These are phyloP conservation scores for Scopus umbretta DNA, from an alignment of 2,113 vertebrate species.

Conservation along the genomic window DNA sequence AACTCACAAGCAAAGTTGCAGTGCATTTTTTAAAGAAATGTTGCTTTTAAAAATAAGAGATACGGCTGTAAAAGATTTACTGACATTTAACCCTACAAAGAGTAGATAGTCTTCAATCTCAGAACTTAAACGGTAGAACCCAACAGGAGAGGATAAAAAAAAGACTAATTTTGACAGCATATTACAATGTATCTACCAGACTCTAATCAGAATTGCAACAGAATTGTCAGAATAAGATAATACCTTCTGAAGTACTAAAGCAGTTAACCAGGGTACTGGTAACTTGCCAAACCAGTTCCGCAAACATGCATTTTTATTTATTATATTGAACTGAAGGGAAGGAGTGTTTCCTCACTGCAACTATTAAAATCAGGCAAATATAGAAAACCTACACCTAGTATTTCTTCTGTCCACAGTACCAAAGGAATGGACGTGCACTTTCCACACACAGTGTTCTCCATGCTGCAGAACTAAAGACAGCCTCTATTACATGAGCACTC, in stretches of 20 bases:
- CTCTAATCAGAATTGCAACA: not conserved
- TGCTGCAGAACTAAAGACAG: rapidly evolving
- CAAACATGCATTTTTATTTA: not conserved
- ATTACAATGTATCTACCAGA: not conserved
- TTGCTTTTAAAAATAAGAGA: not conserved
- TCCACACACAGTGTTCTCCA: not conserved
- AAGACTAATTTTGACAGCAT: not conserved
- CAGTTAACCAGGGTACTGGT: not conserved
- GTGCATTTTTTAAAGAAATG: not conserved
- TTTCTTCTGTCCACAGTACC: not conserved
- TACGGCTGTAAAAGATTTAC: not conserved
- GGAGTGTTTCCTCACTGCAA: not conserved
- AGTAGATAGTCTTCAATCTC: not conserved
- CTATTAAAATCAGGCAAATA: not conserved
- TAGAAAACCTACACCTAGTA: not conserved
- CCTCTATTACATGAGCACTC: not conserved
- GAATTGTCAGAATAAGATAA: not conserved
- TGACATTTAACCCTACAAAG: not conserved
- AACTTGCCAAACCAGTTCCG: not conserved
- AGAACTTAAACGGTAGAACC: not conserved
- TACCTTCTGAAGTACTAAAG: not conserved
- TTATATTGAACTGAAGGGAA: not conserved
- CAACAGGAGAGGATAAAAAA: not conserved
- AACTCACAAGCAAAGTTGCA: not conserved
- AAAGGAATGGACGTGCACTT: not conserved